Percentiles rank a stretch among this genome's conserved stretches.
Evolutionary conservation across 2,797 vertebrate species (phyloP).

Genomic region (Protonibea diacanthus): DNA sequence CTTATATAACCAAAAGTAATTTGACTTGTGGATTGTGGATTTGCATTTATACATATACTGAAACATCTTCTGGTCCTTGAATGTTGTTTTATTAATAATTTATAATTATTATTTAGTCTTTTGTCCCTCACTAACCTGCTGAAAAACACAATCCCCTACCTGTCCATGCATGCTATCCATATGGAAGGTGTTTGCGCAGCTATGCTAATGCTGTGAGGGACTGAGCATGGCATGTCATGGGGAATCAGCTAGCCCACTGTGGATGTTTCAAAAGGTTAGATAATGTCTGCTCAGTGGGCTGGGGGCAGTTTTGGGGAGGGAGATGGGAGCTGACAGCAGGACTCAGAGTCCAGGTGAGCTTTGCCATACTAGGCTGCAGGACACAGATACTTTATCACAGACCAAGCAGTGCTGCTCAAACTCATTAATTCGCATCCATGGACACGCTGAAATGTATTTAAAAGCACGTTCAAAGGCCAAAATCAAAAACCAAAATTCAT

Average conservation of each 20-base stretch:
- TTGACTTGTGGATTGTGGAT: neutral
- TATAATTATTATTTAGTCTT: neutral
- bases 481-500: conserved; percentile 34
- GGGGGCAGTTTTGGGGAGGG: conserved; percentile 60
- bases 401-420: conserved; percentile 55
- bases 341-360: conserved; percentile 80
- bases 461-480: conserved; percentile 53
- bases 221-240: conserved; percentile 71
- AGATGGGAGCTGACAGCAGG: conserved; percentile 81
- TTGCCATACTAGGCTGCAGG: conserved; percentile 70
- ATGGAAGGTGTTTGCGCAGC: conserved; percentile 64
- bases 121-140: conserved; percentile 12
- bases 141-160: conserved; percentile 30
- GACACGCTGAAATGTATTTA: conserved; percentile 32
- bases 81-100: neutral
- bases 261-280: conserved; percentile 78
- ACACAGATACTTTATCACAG: conserved; percentile 70
- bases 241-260: conserved; percentile 72
- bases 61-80: neutral
- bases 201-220: conserved; percentile 76
- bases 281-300: conserved; percentile 59
- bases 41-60: neutral
- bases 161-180: conserved; percentile 37
- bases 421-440: conserved; percentile 65
- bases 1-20: neutral